Conservation (phyloP, 2,888 invertebrate genomes). For the Odontomyia ornata region DNA sequence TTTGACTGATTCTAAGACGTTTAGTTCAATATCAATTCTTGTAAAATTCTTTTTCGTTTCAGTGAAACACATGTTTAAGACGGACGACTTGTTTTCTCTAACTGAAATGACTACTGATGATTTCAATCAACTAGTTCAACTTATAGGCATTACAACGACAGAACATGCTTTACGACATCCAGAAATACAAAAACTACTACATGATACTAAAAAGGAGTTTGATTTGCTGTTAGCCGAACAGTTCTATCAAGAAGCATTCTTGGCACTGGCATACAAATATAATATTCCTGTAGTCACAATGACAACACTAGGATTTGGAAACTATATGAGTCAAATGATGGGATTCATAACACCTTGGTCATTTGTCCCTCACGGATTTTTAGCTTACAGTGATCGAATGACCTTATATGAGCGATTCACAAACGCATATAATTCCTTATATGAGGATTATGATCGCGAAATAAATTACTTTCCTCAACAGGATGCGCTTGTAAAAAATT, state of each 20-base stretch:
- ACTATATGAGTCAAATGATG: conserved; percentile 64
- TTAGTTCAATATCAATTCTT: too few relatives aligned
- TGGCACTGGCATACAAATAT: conserved; percentile 62
- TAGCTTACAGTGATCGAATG: conserved; percentile 65
- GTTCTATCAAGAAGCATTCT: conserved; percentile 64
- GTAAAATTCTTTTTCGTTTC: conserved; percentile 18
- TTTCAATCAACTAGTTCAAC: conserved; percentile 58
- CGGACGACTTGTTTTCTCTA: conserved; percentile 58
- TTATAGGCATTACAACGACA: conserved; percentile 58
- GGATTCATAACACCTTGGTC: conserved; percentile 66
- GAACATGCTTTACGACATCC: conserved; percentile 59
- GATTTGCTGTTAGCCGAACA: conserved; percentile 64
- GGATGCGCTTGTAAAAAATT: conserved; percentile 58
- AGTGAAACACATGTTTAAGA: conserved; percentile 58
- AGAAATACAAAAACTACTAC: conserved; percentile 58
- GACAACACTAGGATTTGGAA: conserved; percentile 63
- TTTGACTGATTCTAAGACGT: too few relatives aligned
- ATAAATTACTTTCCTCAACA: conserved; percentile 60
- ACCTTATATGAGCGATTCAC: conserved; percentile 67
- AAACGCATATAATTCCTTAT: conserved; percentile 64
- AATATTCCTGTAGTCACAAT: conserved; percentile 63
- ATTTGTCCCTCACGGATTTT: conserved; percentile 65
- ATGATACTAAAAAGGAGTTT: conserved; percentile 60
- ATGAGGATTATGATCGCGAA: conserved; percentile 58
- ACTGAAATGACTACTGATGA: conserved; percentile 55